Conservation (phyloP, 2,888 invertebrate genomes). For the Agonopterix alstromeriana region DNA sequence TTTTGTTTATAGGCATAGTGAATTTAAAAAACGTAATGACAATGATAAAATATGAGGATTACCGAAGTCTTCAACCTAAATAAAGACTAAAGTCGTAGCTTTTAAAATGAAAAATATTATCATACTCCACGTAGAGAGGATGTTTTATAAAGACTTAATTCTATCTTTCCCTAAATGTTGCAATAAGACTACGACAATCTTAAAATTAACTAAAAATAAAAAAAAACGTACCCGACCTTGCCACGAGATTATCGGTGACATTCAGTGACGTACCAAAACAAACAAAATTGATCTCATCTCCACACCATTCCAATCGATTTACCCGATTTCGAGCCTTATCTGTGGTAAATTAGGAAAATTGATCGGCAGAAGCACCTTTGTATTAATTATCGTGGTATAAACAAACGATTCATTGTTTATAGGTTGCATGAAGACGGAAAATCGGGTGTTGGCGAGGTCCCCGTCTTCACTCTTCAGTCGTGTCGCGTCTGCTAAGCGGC, state of each 20-base stretch:
- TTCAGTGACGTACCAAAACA: slow-evolving; percentile 17
- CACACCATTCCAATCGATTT: slow-evolving; percentile 4
- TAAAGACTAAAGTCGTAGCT: no score
- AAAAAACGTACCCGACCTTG: slow-evolving; percentile 27
- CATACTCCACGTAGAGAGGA: no score
- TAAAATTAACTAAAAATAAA: slow-evolving; percentile 1
- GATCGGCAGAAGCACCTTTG: not conserved
- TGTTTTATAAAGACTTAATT: no score
- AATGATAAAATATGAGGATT: no score
- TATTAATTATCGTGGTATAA: slow-evolving; percentile 15
- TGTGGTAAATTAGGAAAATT: not conserved
- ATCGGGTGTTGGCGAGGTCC: slow-evolving; percentile 6
- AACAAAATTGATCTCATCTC: slow-evolving; percentile 5
- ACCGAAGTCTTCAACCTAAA: no score
- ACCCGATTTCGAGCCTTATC: slow-evolving; percentile 6
- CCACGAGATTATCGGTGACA: slow-evolving; percentile 17
- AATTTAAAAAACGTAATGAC: no score
- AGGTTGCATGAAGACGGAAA: slow-evolving; percentile 11
- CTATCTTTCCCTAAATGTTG: no score
- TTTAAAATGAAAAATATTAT: no score
- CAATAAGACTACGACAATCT: not conserved
- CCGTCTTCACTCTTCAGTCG: slow-evolving; percentile 28
- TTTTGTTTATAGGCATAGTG: no score
- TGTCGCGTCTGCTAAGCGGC: slow-evolving; percentile 46
- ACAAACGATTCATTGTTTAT: slow-evolving; percentile 35